Evolutionary conservation across 2,888 invertebrate species (phyloP).

Genomic region (Mesoligia furuncula): DNA sequence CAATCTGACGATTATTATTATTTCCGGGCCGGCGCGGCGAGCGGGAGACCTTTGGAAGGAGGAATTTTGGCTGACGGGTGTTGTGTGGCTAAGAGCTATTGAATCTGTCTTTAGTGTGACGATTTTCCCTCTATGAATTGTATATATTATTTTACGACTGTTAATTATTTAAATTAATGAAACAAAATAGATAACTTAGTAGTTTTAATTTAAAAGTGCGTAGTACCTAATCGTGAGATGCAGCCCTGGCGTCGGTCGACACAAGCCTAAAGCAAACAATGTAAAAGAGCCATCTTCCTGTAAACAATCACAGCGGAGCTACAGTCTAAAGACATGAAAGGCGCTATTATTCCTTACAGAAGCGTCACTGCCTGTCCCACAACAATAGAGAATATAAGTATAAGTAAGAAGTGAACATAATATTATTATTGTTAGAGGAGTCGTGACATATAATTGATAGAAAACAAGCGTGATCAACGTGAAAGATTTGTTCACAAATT

Average conservation of each 20-base stretch:
- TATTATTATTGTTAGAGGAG: slow-evolving; percentile 48
- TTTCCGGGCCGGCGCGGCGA: not conserved
- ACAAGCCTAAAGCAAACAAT: slow-evolving; percentile 61
- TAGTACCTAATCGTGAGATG: slow-evolving; percentile 2
- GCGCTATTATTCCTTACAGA: slow-evolving; percentile 49
- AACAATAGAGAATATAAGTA: slow-evolving; percentile 48
- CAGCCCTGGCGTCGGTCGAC: slow-evolving; percentile 48
- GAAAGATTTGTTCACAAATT: slow-evolving; percentile 46
- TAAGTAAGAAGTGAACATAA: slow-evolving; percentile 28
- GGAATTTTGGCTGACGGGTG: not conserved
- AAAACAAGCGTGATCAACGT: slow-evolving; percentile 59
- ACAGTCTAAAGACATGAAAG: slow-evolving; percentile 49
- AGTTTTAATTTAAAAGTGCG: not conserved
- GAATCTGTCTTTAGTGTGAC: not conserved
- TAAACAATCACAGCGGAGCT: slow-evolving; percentile 52
- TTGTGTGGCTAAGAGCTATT: not conserved
- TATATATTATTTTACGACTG: not conserved
- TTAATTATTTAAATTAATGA: not conserved
- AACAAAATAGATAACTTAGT: not conserved
- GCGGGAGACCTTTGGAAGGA: not conserved
- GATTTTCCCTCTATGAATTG: not conserved
- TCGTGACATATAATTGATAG: slow-evolving; percentile 64
- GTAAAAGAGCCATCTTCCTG: slow-evolving; percentile 49
- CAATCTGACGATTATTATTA: not conserved
- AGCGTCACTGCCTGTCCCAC: slow-evolving; percentile 41